A percentile compares a stretch with the other conserved stretches of the same genome.
phyloP scores from a whole-genome alignment of 2,888 invertebrate genomes.

The Thysanoteuthis rhombus region DNA sequence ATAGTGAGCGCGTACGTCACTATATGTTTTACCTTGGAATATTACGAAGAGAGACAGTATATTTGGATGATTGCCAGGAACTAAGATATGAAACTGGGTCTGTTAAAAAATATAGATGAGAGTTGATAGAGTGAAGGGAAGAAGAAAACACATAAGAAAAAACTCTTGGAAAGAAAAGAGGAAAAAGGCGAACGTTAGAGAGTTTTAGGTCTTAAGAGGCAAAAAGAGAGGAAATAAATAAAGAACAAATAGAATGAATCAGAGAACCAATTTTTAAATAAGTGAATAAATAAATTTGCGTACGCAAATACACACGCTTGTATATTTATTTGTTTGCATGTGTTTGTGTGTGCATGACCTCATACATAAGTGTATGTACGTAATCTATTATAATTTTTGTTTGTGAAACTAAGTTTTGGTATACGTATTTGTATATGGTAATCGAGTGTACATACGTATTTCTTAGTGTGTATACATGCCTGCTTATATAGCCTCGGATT shows the following conservation, averaged over 20 bases:
- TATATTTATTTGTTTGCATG: not conserved
- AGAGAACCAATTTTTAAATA: not conserved
- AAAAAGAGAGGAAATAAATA: not conserved
- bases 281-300: not conserved
- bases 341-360: not conserved
- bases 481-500: no score
- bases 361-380: no score
- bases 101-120: not conserved
- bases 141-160: no score
- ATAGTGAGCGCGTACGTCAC: not conserved
- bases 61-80: not conserved
- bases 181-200: not conserved
- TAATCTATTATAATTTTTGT: no score
- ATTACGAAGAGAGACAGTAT: not conserved
- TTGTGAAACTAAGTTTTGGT: no score
- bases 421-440: not conserved
- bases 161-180: no score
- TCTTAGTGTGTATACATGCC: not conserved
- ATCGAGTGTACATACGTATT: not conserved
- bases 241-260: not conserved
- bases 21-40: not conserved
- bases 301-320: not conserved
- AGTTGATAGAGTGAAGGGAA: not conserved
- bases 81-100: not conserved
- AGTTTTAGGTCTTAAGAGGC: no score